These are phyloP conservation scores for Dunckerocampus dactyliophorus DNA, from an alignment of 2,113 vertebrate genomes.

Conservation along the genomic window DNA sequence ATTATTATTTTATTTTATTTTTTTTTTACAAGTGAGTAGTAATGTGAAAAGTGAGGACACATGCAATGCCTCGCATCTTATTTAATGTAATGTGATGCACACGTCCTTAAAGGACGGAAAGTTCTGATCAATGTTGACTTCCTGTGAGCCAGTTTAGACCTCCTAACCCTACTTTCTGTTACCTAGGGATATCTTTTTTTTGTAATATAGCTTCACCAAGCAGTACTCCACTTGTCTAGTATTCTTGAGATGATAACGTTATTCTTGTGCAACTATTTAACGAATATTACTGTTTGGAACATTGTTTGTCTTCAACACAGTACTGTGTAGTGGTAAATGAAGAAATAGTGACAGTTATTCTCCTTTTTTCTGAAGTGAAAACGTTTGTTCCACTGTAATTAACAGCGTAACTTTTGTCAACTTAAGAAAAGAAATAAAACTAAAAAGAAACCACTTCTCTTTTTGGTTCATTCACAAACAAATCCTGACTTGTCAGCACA, in stretches of 20 bases:
- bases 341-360: conserved; percentile 19
- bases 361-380: too few species aligned
- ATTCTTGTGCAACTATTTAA: conserved; percentile 70
- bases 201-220: conserved; percentile 37
- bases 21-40: too few species aligned
- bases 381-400: too few species aligned
- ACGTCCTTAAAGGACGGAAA: conserved; percentile 14
- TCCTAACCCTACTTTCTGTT: conserved; percentile 47
- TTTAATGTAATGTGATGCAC: too few species aligned
- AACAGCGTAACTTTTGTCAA: not conserved
- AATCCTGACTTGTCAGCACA: not conserved
- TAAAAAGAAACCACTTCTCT: not conserved
- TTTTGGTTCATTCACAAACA: not conserved
- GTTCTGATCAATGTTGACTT: conserved; percentile 24
- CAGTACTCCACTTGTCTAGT: conserved; percentile 60
- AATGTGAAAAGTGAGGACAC: too few species aligned
- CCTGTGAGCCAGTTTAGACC: not conserved
- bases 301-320: conserved; percentile 65
- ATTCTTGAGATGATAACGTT: conserved; percentile 51
- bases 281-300: conserved; percentile 58
- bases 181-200: conserved; percentile 49
- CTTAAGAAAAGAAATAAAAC: not conserved
- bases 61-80: conserved; percentile 15
- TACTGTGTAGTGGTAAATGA: conserved; percentile 45
- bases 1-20: not conserved